Evolutionary conservation across 2,888 invertebrate species (phyloP), one percentile per base, ranked within the genome.

Genomic region (Acrobasis consociella): DNA sequence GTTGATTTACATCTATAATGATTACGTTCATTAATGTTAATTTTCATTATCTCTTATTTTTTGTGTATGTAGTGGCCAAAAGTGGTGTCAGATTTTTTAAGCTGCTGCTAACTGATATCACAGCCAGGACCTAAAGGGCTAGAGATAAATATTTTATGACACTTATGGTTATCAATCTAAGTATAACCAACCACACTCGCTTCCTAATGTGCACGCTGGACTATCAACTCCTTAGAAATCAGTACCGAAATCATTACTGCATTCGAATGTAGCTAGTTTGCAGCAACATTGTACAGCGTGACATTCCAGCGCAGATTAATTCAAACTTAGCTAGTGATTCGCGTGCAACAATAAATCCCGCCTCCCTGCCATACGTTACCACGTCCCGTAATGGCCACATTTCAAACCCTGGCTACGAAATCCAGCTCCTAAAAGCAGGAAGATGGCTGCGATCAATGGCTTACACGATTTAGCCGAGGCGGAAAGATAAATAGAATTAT

Each of bases 401-500:
- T 61, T 53, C 53, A 61, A 53, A 61, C 53, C 49, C 46, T 22
- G 39, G 39, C 51, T 31, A 37, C 31, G 42, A 31, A 61, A 49
- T 53, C 53, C 53, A 53, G 46, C 53, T 46, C 11, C 31, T 61
- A 53, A 61, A 61, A 53, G 52, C 60, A 52, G 38, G 39, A 60
- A 52, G 60, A 52, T 52, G 51, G 42, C 42, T 16, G 16, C 51
- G 42, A 52, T 39, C 60, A 60, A 61, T 60, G 39, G 46, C 53
- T 42, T 61, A 49, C 53, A 51, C 38, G 60, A 60, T 60, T 60
- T 51, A 38, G 51, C 37, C 50, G 51, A 56, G 52, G 53, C 60
- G 50, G 61, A 58, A 60, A 65, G 62, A 65, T 65, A 60, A 60
- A 60, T 60, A 60, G 51, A 62, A 67, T 67, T 67, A 64, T 64